Base-by-base conservation (phyloP, 2,888 invertebrate species). In the Axea sp. region DNA sequence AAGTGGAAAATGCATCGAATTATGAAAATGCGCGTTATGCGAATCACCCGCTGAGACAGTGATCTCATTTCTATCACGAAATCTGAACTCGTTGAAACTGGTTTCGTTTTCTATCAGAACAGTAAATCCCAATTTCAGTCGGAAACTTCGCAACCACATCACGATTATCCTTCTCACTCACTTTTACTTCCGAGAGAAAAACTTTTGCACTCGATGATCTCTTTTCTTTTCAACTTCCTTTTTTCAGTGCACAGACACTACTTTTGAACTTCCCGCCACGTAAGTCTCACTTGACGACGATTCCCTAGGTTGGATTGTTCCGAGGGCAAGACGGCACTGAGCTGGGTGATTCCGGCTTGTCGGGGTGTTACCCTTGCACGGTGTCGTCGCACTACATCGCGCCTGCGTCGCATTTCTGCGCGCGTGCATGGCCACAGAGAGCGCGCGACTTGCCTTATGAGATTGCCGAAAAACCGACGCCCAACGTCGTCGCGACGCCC, bases 261-360 rank as follows among this genome's bases (percentile, higher is more conserved):
- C 3, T 14, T 55, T 68, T 22, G 30, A 59, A 59, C 49, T 49
- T 55, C 47, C 37, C 69, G 69, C 69, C 60, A 22, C 57, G 22
- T n/a, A n/a, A 0, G 2, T 24, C 37, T 8, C 26, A 24, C 43
- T 37, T 5, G 9, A 6, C n/a, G 2, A 2, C 28, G 30, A 7
- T 17, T 35, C 15, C 7, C 7, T 0, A 1, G 12, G 26, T 45
- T 51, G 26, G 45, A 35, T 55, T 15, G 57, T 72, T 64, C 30
- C 60, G 64, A 72, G 64, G 72, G 72, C 64, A 59, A 72, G 64
- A 64, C 57, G 37, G 65, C 73, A 73, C 73, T 73, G 65, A 73
- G 43, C 73, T 55, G 28, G 37, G 22, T 77, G 81, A 78, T 75
- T 78, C 78, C 79, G 80, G 78, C 79, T 77, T 82, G 76, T 78